A percentile compares a stretch with the other conserved stretches of the same genome.
phyloP scores from a whole-genome alignment of 2,113 vertebrate species.

The Ailuropoda melanoleuca region DNA sequence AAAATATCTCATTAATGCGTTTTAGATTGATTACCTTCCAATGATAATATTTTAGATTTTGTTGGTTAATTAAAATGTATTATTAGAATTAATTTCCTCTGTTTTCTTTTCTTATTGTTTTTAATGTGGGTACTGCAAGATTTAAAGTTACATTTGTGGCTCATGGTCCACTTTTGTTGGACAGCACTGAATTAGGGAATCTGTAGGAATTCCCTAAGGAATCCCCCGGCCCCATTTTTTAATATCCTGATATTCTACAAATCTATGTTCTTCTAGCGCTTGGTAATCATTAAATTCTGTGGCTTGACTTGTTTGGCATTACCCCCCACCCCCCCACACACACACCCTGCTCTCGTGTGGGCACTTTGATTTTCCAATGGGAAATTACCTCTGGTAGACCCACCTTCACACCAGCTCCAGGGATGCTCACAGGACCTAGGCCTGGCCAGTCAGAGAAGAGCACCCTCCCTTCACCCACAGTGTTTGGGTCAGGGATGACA shows the following conservation, averaged over 20 bases:
- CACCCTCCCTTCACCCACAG: neutral
- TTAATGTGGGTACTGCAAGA: neutral
- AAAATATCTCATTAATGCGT: neutral
- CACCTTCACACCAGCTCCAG: neutral
- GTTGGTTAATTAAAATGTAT: neutral
- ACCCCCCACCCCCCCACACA: neutral
- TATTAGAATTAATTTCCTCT: neutral
- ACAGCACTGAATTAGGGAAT: neutral
- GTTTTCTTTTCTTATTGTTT: neutral
- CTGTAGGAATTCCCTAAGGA: neutral
- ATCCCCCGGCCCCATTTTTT: neutral
- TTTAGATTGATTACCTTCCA: neutral
- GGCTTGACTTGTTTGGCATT: neutral
- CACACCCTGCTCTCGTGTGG: neutral
- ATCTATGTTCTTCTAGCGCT: neutral
- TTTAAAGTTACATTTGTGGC: neutral
- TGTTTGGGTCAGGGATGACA: slow-evolving; percentile 7
- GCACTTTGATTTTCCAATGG: neutral
- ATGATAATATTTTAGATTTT: neutral
- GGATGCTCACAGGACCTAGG: neutral
- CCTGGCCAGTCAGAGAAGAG: slow-evolving; percentile 22
- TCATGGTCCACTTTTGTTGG: neutral
- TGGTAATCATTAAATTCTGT: neutral
- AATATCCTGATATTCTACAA: neutral
- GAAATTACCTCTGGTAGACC: neutral